Base-by-base conservation (phyloP, 2,888 invertebrate species). In the Chydorus sphaericus region DNA sequence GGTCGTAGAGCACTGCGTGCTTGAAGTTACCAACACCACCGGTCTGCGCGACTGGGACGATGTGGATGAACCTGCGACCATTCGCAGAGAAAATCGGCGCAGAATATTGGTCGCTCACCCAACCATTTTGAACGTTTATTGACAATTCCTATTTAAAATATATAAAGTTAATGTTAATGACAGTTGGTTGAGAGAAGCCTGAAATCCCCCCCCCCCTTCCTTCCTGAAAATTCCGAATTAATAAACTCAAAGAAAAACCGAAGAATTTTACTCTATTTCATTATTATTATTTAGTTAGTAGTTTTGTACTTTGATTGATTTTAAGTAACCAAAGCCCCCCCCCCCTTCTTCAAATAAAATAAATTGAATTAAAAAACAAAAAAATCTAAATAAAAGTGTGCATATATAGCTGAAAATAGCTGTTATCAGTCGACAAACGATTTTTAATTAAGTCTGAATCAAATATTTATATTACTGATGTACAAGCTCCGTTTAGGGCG, bases 71-170 rank as follows among this genome's bases (percentile, higher is more conserved):
- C 44, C 80, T 72, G 8, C 74, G 75, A 31, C 85, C 86, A 60
- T 79, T 76, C 26, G 74, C 71, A 60, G 81, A 83, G 65, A 83
- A 84, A 39, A 78, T 69, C 1, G 87, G 79, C 0, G 84, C 75
- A 30, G 79, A 78, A 65, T 85, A 85, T 33, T 80, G 72, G 65
- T 87, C 85, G n/a, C n/a, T n/a, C n/a, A 88, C 77, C 88, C 87
- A 88, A 14, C 87, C 88, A 3, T 76, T 70, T 11, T 70, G 62
- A 64, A 83, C 81, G 1, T 68, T 67, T n/a, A 79, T 69, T 59
- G 65, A 74, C 60, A 67, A 72, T 64, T 72, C 64, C 63, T 70
- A 59, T 55, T 33, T 20, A 59, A 23, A 56, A 59, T 54, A 37
- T 14, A 65, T 67, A 8, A 61, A 61, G 60, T 65, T 66, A 57